phyloP scores from a whole-genome alignment of 2,888 invertebrate genomes.

The Onthophagus sagittarius region DNA sequence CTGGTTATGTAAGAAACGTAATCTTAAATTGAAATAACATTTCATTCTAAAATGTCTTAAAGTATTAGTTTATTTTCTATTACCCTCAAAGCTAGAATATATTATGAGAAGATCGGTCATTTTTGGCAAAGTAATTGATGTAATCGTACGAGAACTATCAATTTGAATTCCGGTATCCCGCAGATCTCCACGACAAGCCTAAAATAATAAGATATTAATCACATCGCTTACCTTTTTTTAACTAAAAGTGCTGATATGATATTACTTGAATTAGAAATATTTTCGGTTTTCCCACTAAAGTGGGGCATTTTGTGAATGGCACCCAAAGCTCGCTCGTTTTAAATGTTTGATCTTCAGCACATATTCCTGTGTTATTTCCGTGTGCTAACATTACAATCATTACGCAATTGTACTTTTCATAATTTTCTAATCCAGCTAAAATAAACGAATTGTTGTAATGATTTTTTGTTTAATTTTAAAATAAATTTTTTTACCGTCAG shows the following conservation, averaged over 20 bases:
- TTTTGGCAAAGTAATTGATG: background rate
- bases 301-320: background rate
- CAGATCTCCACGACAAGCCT: constrained; percentile 5
- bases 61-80: too few species aligned
- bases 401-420: background rate
- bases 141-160: background rate
- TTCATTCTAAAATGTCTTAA: background rate
- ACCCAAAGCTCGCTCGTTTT: background rate
- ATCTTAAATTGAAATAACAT: background rate
- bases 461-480: background rate
- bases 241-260: too few species aligned
- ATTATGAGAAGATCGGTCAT: background rate
- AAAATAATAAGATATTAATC: background rate
- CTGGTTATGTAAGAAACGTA: background rate
- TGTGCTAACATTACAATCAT: background rate
- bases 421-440: background rate
- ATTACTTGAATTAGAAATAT: constrained; percentile 8
- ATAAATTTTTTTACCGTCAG: background rate
- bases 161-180: background rate
- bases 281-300: background rate
- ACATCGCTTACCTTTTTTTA: background rate
- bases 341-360: background rate
- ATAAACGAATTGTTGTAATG: background rate
- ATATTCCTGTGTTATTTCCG: background rate
- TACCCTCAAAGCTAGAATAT: constrained; percentile 5